Evolutionary conservation across 1,140 invertebrate genomes (phyloP), one percentile per base, ranked within the genome.

Genomic region (Leptoteleia sp.): DNA sequence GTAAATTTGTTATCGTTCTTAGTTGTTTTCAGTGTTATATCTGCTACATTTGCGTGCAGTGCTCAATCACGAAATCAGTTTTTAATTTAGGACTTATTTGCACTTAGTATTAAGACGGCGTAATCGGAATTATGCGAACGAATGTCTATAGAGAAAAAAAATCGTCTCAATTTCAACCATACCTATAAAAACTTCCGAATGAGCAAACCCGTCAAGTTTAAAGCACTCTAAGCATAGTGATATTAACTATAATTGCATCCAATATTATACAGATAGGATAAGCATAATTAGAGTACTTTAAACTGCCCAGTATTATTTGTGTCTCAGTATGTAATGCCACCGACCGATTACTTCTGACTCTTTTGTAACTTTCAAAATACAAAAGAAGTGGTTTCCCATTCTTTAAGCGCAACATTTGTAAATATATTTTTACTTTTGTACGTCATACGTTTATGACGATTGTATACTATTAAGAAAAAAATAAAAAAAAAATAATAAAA

Each of bases 191-290:
- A 76, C 72, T 72, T 29, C 19, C n/a, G 15, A 37, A 43, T 4
- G 54, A 67, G 47, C 45, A 27, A 67, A 29, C 33, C 1, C 15
- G 47, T 15, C 45, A 61, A 68, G 73, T 76, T 76, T 76, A 76
- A 77, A 77, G 75, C 75, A 77, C 75, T 77, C 75, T 77, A 77
- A 77, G 5, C 43, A 76, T 77, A 65, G 75, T 77, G 65, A 77
- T 77, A 77, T 71, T 77, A 77, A 77, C 75, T 67, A 71, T 77
- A 77, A 77, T 65, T 65, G 50, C 50, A 77, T 77, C 57, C 57
- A 52, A 65, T 71, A 65, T 52, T 11, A 70, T 65, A 40, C 37
- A 27, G 29, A 65, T 71, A 71, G 54, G 22, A 61, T 71, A 77
- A 71, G 52, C 75, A 48, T 61, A 52, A 43, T 77, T 77, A 71